phyloP scores from a whole-genome alignment of 2,888 invertebrate genomes.

The Lasiommata megera region DNA sequence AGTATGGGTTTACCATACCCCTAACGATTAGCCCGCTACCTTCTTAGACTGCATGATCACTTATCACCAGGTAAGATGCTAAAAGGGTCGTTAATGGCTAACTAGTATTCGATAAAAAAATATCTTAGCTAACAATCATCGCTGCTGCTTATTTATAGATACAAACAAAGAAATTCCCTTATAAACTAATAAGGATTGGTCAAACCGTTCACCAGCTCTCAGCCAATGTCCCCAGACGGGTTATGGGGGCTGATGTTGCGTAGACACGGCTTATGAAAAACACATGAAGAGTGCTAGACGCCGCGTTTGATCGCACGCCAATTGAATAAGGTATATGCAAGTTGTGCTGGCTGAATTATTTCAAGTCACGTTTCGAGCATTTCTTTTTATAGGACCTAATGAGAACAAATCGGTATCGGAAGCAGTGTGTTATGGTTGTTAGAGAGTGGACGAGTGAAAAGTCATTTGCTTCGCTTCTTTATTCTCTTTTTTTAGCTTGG shows the following conservation, averaged over 20 bases:
- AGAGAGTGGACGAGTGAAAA: not conserved
- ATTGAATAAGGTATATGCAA: constrained; percentile 1
- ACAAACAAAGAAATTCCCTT: too few species aligned
- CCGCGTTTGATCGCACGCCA: constrained; percentile 14
- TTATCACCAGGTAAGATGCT: too few species aligned
- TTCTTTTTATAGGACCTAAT: not conserved
- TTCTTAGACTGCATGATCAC: too few species aligned
- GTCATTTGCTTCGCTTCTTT: too few species aligned
- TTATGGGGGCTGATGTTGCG: constrained; percentile 46
- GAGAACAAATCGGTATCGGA: not conserved
- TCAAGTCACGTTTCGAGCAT: constrained; percentile 3
- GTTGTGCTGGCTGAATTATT: not conserved
- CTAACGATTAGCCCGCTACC: too few species aligned
- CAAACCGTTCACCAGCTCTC: constrained; percentile 8
- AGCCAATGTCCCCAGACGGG: constrained; percentile 40
- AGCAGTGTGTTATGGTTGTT: not conserved
- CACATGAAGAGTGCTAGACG: constrained; percentile 16
- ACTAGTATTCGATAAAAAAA: too few species aligned
- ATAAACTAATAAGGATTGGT: not conserved
- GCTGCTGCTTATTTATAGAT: too few species aligned
- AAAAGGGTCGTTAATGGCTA: too few species aligned
- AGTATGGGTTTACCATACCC: too few species aligned
- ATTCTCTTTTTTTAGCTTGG: too few species aligned
- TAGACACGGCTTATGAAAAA: constrained; percentile 26
- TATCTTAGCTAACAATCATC: too few species aligned